These are phyloP conservation scores for Microlaimidae sp. DNA, from an alignment of 2,888 invertebrate genomes.

Conservation along the genomic window DNA sequence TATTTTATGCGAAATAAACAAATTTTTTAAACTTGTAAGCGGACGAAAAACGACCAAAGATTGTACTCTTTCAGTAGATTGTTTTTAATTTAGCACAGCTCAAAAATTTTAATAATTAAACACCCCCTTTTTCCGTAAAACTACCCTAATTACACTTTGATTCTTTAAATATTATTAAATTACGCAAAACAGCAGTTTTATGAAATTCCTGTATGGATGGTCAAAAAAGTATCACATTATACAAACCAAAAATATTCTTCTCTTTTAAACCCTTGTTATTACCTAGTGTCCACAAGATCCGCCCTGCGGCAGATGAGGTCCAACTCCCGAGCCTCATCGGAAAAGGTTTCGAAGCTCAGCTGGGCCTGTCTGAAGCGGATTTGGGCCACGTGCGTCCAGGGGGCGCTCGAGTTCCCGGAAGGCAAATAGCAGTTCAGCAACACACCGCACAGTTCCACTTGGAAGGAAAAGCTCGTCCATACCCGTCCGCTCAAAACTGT, in stretches of 20 bases:
- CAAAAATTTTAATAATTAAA: too few species aligned
- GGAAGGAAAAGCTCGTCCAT: conserved; percentile 38
- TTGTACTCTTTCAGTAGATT: too few species aligned
- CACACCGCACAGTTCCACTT: conserved; percentile 39
- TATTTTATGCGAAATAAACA: too few species aligned
- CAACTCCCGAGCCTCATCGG: conserved; percentile 40
- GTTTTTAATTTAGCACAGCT: too few species aligned
- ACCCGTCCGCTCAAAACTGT: conserved; percentile 35
- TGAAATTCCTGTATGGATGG: too few species aligned
- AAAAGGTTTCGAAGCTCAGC: conserved; percentile 39
- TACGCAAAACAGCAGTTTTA: too few species aligned
- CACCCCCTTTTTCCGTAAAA: too few species aligned
- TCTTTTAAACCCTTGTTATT: conserved; percentile 13
- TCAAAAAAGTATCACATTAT: too few species aligned
- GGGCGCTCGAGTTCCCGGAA: neutral
- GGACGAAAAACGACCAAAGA: too few species aligned
- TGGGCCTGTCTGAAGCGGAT: conserved; percentile 37
- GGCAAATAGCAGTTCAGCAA: conserved; percentile 19
- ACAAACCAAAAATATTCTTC: conserved; percentile 7
- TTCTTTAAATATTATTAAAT: too few species aligned
- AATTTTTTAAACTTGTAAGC: too few species aligned
- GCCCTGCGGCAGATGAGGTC: conserved; percentile 41
- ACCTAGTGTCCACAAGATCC: conserved; percentile 39
- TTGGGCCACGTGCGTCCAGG: conserved; percentile 30
- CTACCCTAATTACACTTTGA: too few species aligned